A percentile compares a stretch with the other conserved stretches of the same genome.
Conservation (phyloP, 2,113 vertebrate species). For the Xiphophorus hellerii region DNA sequence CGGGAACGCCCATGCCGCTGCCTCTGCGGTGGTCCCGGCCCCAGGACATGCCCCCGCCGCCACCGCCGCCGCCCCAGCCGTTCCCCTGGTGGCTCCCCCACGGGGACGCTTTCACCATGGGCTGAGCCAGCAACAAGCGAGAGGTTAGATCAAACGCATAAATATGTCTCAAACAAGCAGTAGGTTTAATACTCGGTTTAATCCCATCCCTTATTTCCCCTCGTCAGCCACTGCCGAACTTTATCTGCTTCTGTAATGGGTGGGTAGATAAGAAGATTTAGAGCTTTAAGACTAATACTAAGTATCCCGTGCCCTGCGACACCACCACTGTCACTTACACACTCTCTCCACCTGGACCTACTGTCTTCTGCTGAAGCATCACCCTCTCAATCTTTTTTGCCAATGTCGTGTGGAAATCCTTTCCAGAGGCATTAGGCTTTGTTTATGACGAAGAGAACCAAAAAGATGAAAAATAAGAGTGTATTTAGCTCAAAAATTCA, state of each 20-base stretch:
- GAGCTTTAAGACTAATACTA: conserved; percentile 75
- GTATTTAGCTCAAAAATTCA: no score
- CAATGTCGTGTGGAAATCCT: conserved; percentile 38
- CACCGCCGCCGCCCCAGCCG: conserved; percentile 88
- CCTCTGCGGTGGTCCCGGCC: conserved; percentile 93
- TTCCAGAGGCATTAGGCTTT: background rate
- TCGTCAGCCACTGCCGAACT: conserved; percentile 27
- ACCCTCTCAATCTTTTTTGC: conserved; percentile 15
- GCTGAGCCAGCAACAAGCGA: conserved; percentile 70
- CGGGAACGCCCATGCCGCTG: conserved; percentile 89
- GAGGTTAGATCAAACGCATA: background rate
- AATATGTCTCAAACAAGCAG: background rate
- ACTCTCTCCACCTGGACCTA: conserved; percentile 53
- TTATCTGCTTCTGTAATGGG: conserved; percentile 59
- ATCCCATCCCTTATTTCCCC: conserved; percentile 2
- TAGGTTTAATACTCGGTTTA: background rate
- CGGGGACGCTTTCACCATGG: conserved; percentile 94
- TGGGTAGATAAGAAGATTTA: conserved; percentile 80
- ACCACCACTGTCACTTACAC: conserved; percentile 56
- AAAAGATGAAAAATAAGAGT: no score
- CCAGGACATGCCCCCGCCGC: conserved; percentile 92
- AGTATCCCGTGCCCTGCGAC: conserved; percentile 59
- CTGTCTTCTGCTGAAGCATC: conserved; percentile 46
- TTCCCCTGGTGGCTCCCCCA: conserved; percentile 95
- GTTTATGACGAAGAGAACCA: background rate